phyloP scores from a whole-genome alignment of 2,888 invertebrate species.

The Agrochola lota region DNA sequence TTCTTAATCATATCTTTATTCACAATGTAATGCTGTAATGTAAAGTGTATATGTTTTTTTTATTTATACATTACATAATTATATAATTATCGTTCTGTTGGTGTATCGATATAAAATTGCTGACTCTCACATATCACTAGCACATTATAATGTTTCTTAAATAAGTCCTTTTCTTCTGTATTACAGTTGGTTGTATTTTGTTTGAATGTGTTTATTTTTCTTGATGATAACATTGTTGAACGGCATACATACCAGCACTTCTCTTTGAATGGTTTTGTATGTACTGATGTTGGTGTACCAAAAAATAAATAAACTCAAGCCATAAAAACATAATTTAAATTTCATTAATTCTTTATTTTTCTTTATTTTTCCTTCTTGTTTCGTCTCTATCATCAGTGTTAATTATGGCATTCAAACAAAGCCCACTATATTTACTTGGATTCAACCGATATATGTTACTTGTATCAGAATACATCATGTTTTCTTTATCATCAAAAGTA shows the following conservation, averaged over 20 bases:
- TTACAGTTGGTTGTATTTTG: neutral
- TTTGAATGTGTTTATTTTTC: neutral
- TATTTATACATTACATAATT: neutral
- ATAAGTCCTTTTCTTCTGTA: no score
- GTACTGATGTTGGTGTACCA: neutral
- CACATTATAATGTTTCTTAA: neutral
- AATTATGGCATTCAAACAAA: constrained; percentile 71
- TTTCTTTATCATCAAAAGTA: constrained; percentile 82
- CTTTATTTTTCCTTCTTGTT: neutral
- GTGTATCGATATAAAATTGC: neutral
- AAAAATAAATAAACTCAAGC: neutral
- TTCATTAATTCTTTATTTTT: neutral
- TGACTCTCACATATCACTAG: no score
- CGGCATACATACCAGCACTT: neutral
- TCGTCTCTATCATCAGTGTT: constrained; percentile 38
- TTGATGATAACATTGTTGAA: no score
- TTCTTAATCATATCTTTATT: constrained; percentile 9
- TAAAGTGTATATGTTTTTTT: neutral
- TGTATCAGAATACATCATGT: constrained; percentile 80
- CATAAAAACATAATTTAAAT: neutral
- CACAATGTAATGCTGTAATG: no score
- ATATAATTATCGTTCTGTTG: neutral
- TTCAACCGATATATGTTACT: constrained; percentile 77
- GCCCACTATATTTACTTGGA: constrained; percentile 70
- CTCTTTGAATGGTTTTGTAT: neutral